Percentiles rank a stretch among this genome's conserved stretches.
Conservation (phyloP, 2,888 invertebrate genomes). For the Gordius sp. region DNA sequence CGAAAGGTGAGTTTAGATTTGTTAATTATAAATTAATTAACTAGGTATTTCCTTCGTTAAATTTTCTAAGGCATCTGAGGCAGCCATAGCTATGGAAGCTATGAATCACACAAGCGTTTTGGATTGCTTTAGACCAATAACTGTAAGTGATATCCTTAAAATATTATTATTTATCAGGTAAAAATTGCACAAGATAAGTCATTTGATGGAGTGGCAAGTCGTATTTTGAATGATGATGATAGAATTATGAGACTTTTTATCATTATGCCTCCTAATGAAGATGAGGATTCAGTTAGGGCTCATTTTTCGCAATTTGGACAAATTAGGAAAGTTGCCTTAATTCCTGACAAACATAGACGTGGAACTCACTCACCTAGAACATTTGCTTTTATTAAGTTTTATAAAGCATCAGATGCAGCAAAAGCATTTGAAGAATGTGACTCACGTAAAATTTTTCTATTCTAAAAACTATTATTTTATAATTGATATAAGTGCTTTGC, state of each 20-base stretch:
- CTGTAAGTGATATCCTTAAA: not conserved
- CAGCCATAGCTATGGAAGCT: slow-evolving; percentile 7
- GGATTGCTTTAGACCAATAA: not conserved
- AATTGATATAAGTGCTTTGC: too few relatives aligned
- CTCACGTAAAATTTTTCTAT: not conserved
- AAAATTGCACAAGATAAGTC: slow-evolving; percentile 10
- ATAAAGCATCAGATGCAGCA: slow-evolving; percentile 10
- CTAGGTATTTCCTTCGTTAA: not conserved
- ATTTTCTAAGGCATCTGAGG: slow-evolving; percentile 10
- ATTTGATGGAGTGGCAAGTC: not conserved
- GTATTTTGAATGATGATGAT: not conserved
- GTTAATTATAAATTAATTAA: not conserved
- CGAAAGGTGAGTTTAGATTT: not conserved
- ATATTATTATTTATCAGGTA: slow-evolving; percentile 10
- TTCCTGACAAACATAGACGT: not conserved
- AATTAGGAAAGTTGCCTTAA: not conserved
- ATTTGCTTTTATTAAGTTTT: slow-evolving; percentile 13
- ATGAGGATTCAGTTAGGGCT: slow-evolving; percentile 6
- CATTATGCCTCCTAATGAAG: not conserved
- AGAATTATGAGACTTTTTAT: slow-evolving; percentile 8
- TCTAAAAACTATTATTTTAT: too few relatives aligned
- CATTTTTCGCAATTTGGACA: slow-evolving; percentile 13
- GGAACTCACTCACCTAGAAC: not conserved
- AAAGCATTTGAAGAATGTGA: slow-evolving; percentile 7
- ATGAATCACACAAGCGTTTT: not conserved